Evolutionary conservation across 2,888 invertebrate species (phyloP).

Genomic region (Cephus rjabovi): DNA sequence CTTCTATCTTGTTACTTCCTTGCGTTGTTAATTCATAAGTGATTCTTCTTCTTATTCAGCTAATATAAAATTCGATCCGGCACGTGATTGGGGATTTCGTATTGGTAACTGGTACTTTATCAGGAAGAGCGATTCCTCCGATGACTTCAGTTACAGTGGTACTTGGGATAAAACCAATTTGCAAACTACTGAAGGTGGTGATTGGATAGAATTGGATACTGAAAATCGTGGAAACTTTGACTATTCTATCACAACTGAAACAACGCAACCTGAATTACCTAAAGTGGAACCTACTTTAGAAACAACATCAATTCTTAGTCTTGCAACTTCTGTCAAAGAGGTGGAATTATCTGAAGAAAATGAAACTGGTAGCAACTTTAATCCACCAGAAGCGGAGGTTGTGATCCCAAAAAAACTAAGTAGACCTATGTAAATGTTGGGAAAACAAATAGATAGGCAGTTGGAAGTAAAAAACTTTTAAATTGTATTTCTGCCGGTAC

Average conservation of each 20-base stretch:
- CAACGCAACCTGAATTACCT: background rate
- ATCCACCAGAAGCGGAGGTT: background rate
- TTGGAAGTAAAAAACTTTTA: background rate
- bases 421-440: background rate
- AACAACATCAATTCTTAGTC: background rate
- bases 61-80: conserved; percentile 42
- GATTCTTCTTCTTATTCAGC: conserved; percentile 30
- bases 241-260: background rate
- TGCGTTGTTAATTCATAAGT: background rate
- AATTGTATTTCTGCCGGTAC: background rate
- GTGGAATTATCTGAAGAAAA: background rate
- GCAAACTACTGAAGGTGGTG: background rate
- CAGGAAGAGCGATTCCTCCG: conserved; percentile 22
- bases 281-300: background rate
- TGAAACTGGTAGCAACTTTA: background rate
- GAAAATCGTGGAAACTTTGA: background rate
- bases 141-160: background rate
- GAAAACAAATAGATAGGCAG: background rate
- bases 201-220: background rate
- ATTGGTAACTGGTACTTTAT: conserved; percentile 54
- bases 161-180: background rate
- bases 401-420: background rate
- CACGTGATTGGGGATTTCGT: conserved; percentile 49
- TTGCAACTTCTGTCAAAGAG: background rate
- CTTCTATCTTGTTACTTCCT: background rate